These are phyloP conservation scores for Agrilus mali DNA, from an alignment of 2,888 invertebrate genomes.

Conservation along the genomic window DNA sequence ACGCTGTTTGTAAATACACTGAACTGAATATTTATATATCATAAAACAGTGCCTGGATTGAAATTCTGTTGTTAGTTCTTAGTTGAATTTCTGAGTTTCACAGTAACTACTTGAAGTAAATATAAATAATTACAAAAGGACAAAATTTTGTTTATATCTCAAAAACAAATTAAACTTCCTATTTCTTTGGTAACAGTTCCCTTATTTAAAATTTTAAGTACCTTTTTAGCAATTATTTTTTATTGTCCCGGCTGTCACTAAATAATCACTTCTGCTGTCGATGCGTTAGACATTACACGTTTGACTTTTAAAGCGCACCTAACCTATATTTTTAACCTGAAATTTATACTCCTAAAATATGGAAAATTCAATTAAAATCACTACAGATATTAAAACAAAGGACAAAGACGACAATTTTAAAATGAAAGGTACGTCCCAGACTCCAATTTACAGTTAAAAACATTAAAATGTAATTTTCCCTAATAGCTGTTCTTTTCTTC, in stretches of 20 bases:
- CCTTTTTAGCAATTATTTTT: too few species aligned
- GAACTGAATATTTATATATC: conserved; percentile 26
- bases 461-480: not conserved
- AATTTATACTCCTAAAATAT: too few species aligned
- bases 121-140: conserved; percentile 1
- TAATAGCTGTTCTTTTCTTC: conserved; percentile 58
- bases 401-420: conserved; percentile 10
- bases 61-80: conserved; percentile 16
- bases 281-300: too few species aligned
- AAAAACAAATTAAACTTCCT: not conserved
- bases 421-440: conserved; percentile 11
- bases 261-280: too few species aligned
- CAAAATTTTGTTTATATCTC: conserved; percentile 2
- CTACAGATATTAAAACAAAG: not conserved
- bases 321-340: too few species aligned
- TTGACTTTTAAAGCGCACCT: too few species aligned
- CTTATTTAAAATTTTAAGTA: too few species aligned
- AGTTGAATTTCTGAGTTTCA: conserved; percentile 11
- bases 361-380: too few species aligned
- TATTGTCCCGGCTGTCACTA: too few species aligned
- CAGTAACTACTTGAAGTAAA: conserved; percentile 6
- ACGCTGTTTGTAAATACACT: conserved; percentile 27
- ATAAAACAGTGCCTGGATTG: conserved; percentile 30
- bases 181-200: too few species aligned
- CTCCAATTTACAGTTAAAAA: not conserved